A percentile compares a stretch with the other conserved stretches of the same genome.
Conservation (phyloP, 1,140 invertebrate genomes). For the Monochamus saltuarius region DNA sequence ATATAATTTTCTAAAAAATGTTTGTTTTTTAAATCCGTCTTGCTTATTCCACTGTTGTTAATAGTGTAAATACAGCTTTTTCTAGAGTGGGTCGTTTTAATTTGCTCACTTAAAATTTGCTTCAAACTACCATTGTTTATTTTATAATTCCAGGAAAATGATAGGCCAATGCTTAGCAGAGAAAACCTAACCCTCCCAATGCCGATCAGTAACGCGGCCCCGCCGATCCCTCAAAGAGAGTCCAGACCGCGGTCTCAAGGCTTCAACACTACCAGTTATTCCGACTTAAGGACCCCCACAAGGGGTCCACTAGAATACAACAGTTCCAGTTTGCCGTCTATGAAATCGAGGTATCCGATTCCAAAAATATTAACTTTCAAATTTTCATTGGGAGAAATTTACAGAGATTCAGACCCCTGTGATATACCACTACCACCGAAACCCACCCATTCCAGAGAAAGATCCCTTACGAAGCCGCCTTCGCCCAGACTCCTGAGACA, state of each 20-base stretch:
- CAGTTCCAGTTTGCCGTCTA: conserved; percentile 49
- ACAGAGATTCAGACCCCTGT: conserved; percentile 45
- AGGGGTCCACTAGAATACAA: conserved; percentile 49
- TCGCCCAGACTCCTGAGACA: conserved; percentile 60
- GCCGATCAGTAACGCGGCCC: conserved; percentile 48
- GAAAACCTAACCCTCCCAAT: conserved; percentile 48
- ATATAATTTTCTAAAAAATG: no score
- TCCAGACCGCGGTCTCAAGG: conserved; percentile 59
- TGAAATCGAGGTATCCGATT: conserved; percentile 45
- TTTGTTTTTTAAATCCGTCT: no score
- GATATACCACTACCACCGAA: conserved; percentile 55
- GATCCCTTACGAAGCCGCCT: conserved; percentile 60
- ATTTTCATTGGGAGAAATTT: neutral
- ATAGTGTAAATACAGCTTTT: no score
- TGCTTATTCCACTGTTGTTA: no score
- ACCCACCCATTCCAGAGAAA: conserved; percentile 56
- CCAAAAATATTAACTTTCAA: neutral
- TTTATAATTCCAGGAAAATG: conserved; percentile 33
- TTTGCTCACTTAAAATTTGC: no score
- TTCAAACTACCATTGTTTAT: no score
- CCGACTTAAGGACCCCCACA: conserved; percentile 47
- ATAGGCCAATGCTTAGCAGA: conserved; percentile 33
- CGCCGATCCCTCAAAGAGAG: conserved; percentile 62
- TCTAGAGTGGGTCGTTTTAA: no score
- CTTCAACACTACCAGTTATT: conserved; percentile 51